These are phyloP conservation scores for Heterohyrax brucei DNA, from an alignment of 2,797 vertebrate genomes.

Conservation along the genomic window DNA sequence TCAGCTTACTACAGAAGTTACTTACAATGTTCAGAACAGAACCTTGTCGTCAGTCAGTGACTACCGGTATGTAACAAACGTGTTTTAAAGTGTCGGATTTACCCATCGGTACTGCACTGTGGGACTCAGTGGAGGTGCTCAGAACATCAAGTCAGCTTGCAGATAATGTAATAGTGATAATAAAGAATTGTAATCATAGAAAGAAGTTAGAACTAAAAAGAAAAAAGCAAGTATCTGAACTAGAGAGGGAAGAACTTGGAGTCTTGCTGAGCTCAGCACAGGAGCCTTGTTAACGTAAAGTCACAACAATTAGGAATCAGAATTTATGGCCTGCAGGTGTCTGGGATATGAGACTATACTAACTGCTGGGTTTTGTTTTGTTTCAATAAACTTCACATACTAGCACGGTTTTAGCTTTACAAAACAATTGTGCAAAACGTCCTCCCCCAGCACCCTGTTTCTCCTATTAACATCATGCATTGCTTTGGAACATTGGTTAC, in stretches of 20 bases:
- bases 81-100: conserved; percentile 29
- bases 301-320: neutral
- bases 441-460: neutral
- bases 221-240: neutral
- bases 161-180: neutral
- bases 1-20: no score
- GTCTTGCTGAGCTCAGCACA: neutral
- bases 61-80: conserved; percentile 25
- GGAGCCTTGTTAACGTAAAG: neutral
- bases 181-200: neutral
- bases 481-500: neutral
- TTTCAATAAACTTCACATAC: neutral
- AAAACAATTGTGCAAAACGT: neutral
- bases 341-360: neutral
- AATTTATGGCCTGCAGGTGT: neutral
- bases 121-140: neutral
- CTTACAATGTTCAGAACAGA: no score
- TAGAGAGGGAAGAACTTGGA: neutral
- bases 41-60: neutral
- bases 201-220: neutral
- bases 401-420: neutral
- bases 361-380: neutral
- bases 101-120: neutral
- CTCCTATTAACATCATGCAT: neutral
- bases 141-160: neutral